These are phyloP conservation scores for Gavia stellata DNA, from an alignment of 2,113 vertebrate genomes.

Conservation along the genomic window DNA sequence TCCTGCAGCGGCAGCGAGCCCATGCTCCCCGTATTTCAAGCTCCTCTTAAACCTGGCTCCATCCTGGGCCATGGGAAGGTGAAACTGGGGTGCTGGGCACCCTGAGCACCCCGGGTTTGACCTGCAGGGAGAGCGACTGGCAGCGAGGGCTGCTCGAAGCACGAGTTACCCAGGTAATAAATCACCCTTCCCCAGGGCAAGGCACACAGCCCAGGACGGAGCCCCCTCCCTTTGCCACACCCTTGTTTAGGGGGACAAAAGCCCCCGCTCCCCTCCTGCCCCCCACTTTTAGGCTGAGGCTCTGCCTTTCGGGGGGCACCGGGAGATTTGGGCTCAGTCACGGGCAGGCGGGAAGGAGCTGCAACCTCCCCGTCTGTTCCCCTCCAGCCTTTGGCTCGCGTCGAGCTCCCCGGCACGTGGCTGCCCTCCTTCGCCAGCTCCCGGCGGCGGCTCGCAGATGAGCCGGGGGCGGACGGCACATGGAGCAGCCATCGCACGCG, in stretches of 20 bases:
- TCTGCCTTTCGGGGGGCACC: fast-evolving
- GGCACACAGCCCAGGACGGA: fast-evolving
- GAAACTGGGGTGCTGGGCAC: fast-evolving
- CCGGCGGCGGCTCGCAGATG: neutral
- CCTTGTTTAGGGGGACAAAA: neutral
- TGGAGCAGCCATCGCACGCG: neutral
- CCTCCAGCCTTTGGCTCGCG: neutral
- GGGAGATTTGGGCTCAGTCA: fast-evolving
- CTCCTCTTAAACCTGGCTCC: neutral
- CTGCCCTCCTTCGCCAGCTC: neutral
- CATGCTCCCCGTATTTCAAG: fast-evolving
- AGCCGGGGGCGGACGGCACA: conserved; percentile 17
- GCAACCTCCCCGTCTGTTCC: neutral
- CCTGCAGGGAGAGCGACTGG: neutral
- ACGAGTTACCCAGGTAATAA: fast-evolving
- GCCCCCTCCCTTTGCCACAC: neutral
- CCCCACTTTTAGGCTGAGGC: neutral
- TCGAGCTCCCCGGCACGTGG: neutral
- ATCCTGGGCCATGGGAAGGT: fast-evolving
- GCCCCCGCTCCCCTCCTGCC: fast-evolving
- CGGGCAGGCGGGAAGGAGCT: neutral
- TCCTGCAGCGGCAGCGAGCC: neutral
- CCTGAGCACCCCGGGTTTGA: neutral
- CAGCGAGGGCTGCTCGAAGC: fast-evolving
- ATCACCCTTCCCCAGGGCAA: neutral